phyloP scores from a whole-genome alignment of 2,797 vertebrate species.

The Phoeniculus purpureus region DNA sequence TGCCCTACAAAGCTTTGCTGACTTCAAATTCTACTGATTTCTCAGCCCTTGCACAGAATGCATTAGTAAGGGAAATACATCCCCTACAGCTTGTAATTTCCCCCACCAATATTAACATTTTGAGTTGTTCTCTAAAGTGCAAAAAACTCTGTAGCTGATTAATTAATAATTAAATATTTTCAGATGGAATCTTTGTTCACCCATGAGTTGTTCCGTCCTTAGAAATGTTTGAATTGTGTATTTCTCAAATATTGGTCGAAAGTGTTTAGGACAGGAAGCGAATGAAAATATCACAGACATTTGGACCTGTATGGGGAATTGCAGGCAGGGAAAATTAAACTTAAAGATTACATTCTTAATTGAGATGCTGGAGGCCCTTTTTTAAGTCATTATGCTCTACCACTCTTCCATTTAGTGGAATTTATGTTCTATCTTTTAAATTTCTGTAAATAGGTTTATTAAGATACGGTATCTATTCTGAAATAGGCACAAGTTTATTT shows the following conservation, averaged over 20 bases:
- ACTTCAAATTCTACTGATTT: background rate
- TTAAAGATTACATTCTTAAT: background rate
- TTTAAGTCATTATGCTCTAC: background rate
- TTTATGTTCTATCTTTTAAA: conserved; percentile 21
- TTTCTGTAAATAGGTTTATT: conserved; percentile 3
- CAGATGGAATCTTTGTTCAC: background rate
- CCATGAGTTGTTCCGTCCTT: background rate
- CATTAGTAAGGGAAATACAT: background rate
- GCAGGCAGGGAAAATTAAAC: conserved; percentile 8
- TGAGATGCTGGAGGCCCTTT: conserved; percentile 34
- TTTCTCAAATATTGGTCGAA: conserved; percentile 7
- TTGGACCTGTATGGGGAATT: background rate
- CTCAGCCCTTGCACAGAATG: background rate
- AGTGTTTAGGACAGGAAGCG: background rate
- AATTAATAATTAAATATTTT: conserved; percentile 31
- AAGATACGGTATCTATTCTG: background rate
- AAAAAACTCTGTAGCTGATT: background rate
- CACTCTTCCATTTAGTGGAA: conserved; percentile 27
- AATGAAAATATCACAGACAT: conserved; percentile 22
- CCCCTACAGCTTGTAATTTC: background rate
- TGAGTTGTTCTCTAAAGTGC: background rate
- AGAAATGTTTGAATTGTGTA: background rate
- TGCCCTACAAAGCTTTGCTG: background rate
- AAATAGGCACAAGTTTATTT: background rate
- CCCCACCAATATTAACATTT: background rate